A percentile compares a stretch with the other conserved stretches of the same genome.
These are phyloP conservation scores for Zoanthus gigantus DNA, from an alignment of 92 coral and sea anemone genomes.

Conservation along the genomic window DNA sequence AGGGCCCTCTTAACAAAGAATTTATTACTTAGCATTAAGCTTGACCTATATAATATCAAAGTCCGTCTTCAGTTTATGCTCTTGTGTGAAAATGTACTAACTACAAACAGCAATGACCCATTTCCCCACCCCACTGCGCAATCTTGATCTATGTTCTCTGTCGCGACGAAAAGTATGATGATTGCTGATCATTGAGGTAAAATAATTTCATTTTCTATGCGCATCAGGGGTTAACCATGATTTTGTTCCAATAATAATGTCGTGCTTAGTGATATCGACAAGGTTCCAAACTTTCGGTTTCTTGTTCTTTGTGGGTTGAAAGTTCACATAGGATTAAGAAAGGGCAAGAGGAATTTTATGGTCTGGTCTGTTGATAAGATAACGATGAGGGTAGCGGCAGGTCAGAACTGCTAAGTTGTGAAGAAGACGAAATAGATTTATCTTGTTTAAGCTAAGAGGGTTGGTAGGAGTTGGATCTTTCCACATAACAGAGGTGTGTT, in stretches of 20 bases:
- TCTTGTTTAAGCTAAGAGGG: background rate
- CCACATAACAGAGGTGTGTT: background rate
- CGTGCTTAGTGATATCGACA: background rate
- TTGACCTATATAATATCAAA: slow-evolving; percentile 35
- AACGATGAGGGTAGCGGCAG: background rate
- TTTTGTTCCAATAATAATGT: slow-evolving; percentile 31
- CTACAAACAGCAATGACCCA: slow-evolving; percentile 23
- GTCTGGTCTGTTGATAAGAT: background rate
- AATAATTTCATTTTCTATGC: slow-evolving; percentile 9
- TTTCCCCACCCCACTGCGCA: background rate
- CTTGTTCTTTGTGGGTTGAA: no score
- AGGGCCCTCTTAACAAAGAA: no score
- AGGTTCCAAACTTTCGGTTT: no score
- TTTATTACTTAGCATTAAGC: background rate
- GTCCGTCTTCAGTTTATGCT: slow-evolving; percentile 21
- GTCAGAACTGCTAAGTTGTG: background rate
- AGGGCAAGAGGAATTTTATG: no score
- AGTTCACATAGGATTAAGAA: no score
- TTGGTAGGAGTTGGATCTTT: background rate
- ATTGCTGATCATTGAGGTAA: slow-evolving; percentile 23
- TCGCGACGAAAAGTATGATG: slow-evolving; percentile 20
- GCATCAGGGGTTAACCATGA: slow-evolving; percentile 28
- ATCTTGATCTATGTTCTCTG: slow-evolving; percentile 18
- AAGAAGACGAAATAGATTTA: background rate
- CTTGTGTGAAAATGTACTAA: slow-evolving; percentile 1